These are phyloP conservation scores for roundworm (Caenorhabditis elegans) DNA, from an alignment of 1,140 invertebrate species.

Conservation along the genomic window DNA sequence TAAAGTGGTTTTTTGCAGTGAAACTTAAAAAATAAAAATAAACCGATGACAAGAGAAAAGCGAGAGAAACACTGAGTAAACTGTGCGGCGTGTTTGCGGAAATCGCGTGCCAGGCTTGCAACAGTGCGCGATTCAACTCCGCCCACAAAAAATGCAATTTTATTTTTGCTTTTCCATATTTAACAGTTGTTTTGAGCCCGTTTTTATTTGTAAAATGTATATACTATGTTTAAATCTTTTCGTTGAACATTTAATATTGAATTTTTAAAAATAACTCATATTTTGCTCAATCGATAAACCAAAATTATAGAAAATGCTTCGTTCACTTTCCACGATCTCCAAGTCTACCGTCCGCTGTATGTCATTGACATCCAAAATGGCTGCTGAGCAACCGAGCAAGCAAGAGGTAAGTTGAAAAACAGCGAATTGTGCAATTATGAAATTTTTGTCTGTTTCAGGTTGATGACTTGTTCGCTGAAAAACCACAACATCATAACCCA, in stretches of 20 bases:
- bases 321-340: not conserved
- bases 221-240: too few species aligned
- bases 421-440: too few species aligned
- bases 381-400: conserved; percentile 13
- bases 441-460: not conserved
- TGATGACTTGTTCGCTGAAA: conserved; percentile 36
- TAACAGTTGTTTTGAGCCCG: too few species aligned
- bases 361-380: not conserved
- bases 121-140: not conserved
- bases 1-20: too few species aligned
- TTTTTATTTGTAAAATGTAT: too few species aligned
- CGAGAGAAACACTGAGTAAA: not conserved
- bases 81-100: not conserved
- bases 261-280: not conserved
- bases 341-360: not conserved
- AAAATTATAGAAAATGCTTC: conserved; percentile 15
- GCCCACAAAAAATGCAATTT: not conserved
- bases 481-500: not conserved
- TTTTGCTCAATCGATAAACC: not conserved
- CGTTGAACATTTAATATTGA: not conserved
- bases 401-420: not conserved
- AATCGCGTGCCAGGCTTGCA: not conserved
- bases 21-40: not conserved
- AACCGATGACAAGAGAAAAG: not conserved
- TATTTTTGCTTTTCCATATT: not conserved